Conservation (phyloP, 2,797 vertebrate species). For the Pagetopsis macropterus region DNA sequence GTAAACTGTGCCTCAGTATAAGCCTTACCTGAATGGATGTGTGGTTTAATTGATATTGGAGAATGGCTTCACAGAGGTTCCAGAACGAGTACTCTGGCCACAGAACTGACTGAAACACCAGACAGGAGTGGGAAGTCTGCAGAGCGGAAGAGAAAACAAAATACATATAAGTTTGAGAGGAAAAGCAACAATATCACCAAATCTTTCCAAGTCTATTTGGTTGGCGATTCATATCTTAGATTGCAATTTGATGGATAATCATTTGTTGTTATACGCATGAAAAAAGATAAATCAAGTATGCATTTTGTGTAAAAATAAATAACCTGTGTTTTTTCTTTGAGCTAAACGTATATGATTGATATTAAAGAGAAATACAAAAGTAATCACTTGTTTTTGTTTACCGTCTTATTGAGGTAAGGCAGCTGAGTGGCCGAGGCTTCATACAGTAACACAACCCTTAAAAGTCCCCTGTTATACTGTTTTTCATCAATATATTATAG, state of each 20-base stretch:
- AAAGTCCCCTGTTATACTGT: too few species aligned
- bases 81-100: slow-evolving; percentile 99
- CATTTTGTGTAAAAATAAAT: background rate
- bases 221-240: background rate
- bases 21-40: slow-evolving; percentile 89
- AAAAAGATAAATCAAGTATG: background rate
- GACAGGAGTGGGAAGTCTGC: slow-evolving; percentile 95
- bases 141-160: slow-evolving; percentile 21
- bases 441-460: too few species aligned
- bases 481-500: too few species aligned
- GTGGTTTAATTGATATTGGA: slow-evolving; percentile 93
- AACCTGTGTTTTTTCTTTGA: background rate
- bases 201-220: background rate
- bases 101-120: slow-evolving; percentile 95
- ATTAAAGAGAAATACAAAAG: background rate
- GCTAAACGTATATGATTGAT: background rate
- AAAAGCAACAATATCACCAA: background rate
- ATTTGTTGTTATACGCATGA: background rate
- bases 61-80: slow-evolving; percentile 96
- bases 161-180: slow-evolving; percentile 3
- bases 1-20: background rate
- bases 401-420: background rate
- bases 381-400: too few species aligned
- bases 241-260: background rate
- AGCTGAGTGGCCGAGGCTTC: too few species aligned